These are phyloP conservation scores for Dynastes tityus DNA, from an alignment of 2,888 invertebrate genomes.

Conservation along the genomic window DNA sequence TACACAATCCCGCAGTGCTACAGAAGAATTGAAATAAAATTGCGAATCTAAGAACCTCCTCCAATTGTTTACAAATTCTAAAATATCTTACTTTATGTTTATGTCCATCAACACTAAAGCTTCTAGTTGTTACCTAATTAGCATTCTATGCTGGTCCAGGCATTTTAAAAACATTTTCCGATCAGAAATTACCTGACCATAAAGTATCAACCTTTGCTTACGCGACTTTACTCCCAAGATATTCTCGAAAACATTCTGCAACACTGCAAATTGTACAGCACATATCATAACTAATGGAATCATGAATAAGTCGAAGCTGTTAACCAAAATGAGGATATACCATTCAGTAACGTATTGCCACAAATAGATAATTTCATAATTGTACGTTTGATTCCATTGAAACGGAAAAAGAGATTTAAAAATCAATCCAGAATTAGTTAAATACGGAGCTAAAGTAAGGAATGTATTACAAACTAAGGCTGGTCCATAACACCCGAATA, in stretches of 20 bases:
- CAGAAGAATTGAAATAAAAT: constrained; percentile 53
- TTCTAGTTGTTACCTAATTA: constrained; percentile 49
- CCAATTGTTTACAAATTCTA: constrained; percentile 54
- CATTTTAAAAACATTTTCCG: constrained; percentile 51
- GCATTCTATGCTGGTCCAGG: constrained; percentile 55
- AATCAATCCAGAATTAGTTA: constrained; percentile 8
- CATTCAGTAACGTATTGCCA: constrained; percentile 53
- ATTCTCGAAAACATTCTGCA: constrained; percentile 54
- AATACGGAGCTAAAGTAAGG: constrained; percentile 36
- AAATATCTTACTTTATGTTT: neutral
- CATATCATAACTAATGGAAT: constrained; percentile 35
- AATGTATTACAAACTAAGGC: neutral
- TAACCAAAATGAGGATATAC: constrained; percentile 42
- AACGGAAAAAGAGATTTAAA: constrained; percentile 52
- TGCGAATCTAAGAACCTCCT: constrained; percentile 50
- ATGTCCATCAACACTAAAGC: neutral
- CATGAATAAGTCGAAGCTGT: constrained; percentile 46
- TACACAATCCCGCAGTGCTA: neutral
- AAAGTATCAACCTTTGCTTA: constrained; percentile 34
- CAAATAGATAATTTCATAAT: constrained; percentile 55
- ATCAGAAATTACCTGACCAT: constrained; percentile 34
- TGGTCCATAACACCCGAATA: constrained; percentile 16
- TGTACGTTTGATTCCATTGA: constrained; percentile 49
- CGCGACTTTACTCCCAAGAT: constrained; percentile 33
- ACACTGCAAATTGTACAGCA: constrained; percentile 38